Base-by-base conservation (phyloP, 2,888 invertebrate genomes). In the Sarcophaga variegata region DNA sequence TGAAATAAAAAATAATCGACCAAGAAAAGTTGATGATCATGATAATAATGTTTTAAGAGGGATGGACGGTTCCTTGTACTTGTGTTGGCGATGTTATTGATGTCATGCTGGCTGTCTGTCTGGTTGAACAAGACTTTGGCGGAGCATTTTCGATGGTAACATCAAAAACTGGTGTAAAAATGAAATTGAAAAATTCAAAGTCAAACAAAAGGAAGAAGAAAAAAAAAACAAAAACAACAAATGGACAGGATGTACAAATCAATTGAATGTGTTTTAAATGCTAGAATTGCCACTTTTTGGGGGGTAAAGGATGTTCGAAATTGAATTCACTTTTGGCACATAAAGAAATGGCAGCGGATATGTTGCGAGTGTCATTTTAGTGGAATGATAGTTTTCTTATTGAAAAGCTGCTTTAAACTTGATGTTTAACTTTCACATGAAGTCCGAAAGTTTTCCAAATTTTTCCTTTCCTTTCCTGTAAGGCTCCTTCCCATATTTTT, bases 231-330 rank as follows among this genome's bases (percentile, higher is more conserved):
- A 45, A 66, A 66, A 37, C 17, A 17, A 11, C 20, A 59, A 79
- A 37, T 20, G 25, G 47, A 69, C 69, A 70, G 69, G 72, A 83
- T 83, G 78, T 78, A 20, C 62, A 79, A 79, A 83, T 75, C 79
- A 83, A 79, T 83, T 83, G 67, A 47, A 69, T 63, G 47, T 75
- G 59, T 59, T 59, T 75, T 49, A 79, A 74, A 75, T 70, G 64
- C 59, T 17, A 5, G 20, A 54, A 54, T 17, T 54, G 12, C 14
- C 0, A 10, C 0, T 14, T 14, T 54, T 49, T 10, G 27, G 8
- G 37, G 10, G 37, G 37, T 37, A 37, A 37, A 37, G 37, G 8
- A 37, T 37, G 0, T 37, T 8, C 37, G 8, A 10, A 37, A 37
- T 37, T 37, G 37, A 37, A 37, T 37, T 37, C 37, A 10, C 0